A percentile compares a stretch with the other conserved stretches of the same genome.
phyloP scores from a whole-genome alignment of 2,797 vertebrate genomes.

The Cynopterus sphinx region DNA sequence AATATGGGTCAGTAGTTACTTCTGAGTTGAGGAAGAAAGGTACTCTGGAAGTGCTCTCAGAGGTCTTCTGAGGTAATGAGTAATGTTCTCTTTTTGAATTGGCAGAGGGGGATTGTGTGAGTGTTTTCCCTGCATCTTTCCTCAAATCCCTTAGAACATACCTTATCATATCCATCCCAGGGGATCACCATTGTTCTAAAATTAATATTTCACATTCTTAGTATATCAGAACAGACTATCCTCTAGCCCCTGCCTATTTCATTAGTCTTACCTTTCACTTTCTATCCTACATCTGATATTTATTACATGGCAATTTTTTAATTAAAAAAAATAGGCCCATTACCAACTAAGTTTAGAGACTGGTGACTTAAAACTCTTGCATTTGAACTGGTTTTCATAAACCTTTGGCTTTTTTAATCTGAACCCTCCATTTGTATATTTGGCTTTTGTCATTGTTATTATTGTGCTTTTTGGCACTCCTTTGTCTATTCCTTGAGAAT shows the following conservation, averaged over 20 bases:
- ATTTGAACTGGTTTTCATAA: background rate
- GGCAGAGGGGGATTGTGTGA: rapidly evolving
- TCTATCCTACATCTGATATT: background rate
- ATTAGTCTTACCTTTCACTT: background rate
- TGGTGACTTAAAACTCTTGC: background rate
- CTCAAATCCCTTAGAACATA: background rate
- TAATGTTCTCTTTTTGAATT: background rate
- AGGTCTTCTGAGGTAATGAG: background rate
- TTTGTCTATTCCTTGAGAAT: background rate
- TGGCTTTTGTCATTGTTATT: background rate
- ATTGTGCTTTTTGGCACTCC: background rate
- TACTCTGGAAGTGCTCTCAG: background rate
- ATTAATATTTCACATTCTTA: background rate
- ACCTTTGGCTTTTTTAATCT: background rate
- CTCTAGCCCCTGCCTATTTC: background rate
- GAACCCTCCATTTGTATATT: background rate
- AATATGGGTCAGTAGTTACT: background rate
- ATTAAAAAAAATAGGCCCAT: background rate
- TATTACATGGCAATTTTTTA: background rate
- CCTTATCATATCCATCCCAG: background rate
- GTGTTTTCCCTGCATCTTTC: background rate
- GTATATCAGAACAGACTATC: background rate
- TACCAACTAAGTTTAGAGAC: background rate
- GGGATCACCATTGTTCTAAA: background rate
- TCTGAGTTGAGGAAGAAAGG: background rate